phyloP scores from a whole-genome alignment of 2,888 invertebrate species.

The Caenorhabditis wallacei region DNA sequence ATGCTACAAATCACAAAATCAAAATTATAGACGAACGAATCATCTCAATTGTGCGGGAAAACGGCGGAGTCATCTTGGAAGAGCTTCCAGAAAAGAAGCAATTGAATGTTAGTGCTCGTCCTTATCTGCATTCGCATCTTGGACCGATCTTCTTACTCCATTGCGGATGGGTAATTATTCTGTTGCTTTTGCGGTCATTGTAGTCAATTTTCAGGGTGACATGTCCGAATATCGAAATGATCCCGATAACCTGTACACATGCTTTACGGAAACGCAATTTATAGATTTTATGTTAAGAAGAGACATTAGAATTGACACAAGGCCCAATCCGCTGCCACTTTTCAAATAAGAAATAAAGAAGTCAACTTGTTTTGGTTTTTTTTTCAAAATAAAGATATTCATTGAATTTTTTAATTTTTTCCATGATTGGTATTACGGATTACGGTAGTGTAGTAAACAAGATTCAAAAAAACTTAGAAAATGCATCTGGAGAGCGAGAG shows the following conservation, averaged over 20 bases:
- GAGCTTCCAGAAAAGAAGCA: constrained; percentile 6
- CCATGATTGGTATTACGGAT: too few species aligned
- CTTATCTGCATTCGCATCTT: constrained; percentile 23
- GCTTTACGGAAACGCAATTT: constrained; percentile 7
- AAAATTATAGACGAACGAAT: too few species aligned
- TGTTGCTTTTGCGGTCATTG: neutral
- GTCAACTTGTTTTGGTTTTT: neutral
- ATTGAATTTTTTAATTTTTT: too few species aligned
- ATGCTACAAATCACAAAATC: neutral
- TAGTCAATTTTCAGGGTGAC: neutral
- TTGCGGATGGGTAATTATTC: constrained; percentile 8
- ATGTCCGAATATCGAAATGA: neutral
- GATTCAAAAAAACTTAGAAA: too few species aligned
- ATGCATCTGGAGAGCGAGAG: too few species aligned
- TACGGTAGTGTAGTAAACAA: too few species aligned
- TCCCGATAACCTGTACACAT: constrained; percentile 13
- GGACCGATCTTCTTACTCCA: constrained; percentile 32
- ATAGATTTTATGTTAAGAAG: constrained; percentile 16
- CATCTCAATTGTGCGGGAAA: neutral
- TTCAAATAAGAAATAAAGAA: too few species aligned
- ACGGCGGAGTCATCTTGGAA: neutral
- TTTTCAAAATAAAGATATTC: too few species aligned
- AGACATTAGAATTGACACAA: neutral
- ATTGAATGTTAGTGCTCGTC: constrained; percentile 15
- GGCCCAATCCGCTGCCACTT: neutral